Evolutionary conservation across 2,888 invertebrate genomes (phyloP).

Genomic region (Epirrita christyi): DNA sequence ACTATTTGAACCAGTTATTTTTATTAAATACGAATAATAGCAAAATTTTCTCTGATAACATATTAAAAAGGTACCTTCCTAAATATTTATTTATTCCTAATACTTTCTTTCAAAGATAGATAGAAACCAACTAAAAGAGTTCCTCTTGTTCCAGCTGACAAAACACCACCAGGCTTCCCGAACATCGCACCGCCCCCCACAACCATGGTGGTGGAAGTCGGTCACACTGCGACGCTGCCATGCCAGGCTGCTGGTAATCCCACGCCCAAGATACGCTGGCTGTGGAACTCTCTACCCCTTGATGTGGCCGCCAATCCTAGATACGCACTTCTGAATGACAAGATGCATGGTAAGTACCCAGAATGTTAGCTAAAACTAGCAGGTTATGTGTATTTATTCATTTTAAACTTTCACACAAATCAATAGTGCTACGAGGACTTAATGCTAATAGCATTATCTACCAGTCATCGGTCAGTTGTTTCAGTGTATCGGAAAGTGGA

Average conservation of each 20-base stretch:
- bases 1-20: too few relatives aligned
- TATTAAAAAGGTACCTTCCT: too few relatives aligned
- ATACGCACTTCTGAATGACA: slow-evolving; percentile 92
- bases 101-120: too few relatives aligned
- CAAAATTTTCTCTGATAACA: too few relatives aligned
- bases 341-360: slow-evolving; percentile 87
- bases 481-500: too few relatives aligned
- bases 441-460: too few relatives aligned
- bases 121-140: not conserved
- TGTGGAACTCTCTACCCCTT: slow-evolving; percentile 96
- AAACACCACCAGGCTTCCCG: slow-evolving; percentile 96
- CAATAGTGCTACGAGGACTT: too few relatives aligned
- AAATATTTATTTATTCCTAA: too few relatives aligned
- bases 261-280: slow-evolving; percentile 94
- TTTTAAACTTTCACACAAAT: too few relatives aligned
- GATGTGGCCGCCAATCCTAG: slow-evolving; percentile 92
- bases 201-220: slow-evolving; percentile 98
- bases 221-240: slow-evolving; percentile 94
- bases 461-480: too few relatives aligned
- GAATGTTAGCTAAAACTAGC: not conserved
- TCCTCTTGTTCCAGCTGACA: slow-evolving; percentile 85
- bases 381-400: too few relatives aligned
- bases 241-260: slow-evolving; percentile 96
- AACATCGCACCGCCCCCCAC: slow-evolving; percentile 91
- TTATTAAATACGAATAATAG: too few relatives aligned